phyloP scores from a whole-genome alignment of 1,140 invertebrate genomes.

The Pomacea maculata region DNA sequence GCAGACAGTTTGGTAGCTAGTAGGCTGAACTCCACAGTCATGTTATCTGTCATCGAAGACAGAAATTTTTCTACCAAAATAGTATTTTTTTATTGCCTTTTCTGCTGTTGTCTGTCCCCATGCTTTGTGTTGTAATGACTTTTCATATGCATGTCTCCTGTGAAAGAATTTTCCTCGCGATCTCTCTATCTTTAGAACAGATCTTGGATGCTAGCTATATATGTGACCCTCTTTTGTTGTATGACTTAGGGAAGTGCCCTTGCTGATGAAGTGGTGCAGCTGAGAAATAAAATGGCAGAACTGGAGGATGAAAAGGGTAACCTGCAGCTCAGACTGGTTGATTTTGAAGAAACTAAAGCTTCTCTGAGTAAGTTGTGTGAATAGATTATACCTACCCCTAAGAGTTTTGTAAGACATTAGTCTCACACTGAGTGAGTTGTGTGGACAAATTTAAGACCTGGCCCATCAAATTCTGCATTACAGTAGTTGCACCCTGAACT shows the following conservation, averaged over 20 bases:
- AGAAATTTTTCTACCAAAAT: too few relatives aligned
- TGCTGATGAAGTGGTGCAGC: constrained; percentile 57
- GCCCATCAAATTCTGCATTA: background rate
- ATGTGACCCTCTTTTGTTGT: background rate
- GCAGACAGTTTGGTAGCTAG: too few relatives aligned
- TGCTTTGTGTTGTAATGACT: too few relatives aligned
- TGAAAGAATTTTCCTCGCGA: too few relatives aligned
- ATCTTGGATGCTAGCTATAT: too few relatives aligned
- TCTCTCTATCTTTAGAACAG: too few relatives aligned
- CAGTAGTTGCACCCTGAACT: background rate
- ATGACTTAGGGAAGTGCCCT: constrained; percentile 33
- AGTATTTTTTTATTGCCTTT: too few relatives aligned
- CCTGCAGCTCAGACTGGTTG: constrained; percentile 82
- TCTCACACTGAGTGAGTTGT: background rate
- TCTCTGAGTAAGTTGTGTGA: constrained; percentile 27
- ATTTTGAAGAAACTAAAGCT: constrained; percentile 74
- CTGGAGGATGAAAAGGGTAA: constrained; percentile 91
- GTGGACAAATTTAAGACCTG: background rate
- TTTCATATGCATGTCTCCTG: too few relatives aligned
- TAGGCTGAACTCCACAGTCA: too few relatives aligned
- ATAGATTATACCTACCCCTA: background rate
- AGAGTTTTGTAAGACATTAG: background rate
- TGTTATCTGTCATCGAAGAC: too few relatives aligned
- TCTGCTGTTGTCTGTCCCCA: too few relatives aligned
- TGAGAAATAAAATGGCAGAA: constrained; percentile 82